Evolutionary conservation across 2,113 vertebrate species (phyloP).

Genomic region (Ceyx cyanopectus): DNA sequence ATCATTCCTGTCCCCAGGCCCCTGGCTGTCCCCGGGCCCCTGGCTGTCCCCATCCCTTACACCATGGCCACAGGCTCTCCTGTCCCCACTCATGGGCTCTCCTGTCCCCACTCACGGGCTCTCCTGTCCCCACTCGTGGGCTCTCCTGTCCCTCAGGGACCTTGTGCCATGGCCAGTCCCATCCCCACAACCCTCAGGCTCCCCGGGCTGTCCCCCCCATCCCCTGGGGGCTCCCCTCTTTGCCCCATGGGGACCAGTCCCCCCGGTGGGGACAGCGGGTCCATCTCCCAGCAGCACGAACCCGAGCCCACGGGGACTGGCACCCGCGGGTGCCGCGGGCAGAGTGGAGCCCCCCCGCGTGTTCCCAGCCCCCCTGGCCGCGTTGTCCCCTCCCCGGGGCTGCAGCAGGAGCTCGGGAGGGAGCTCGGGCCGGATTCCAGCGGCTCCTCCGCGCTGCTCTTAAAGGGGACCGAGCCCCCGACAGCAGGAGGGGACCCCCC

Average conservation of each 20-base stretch:
- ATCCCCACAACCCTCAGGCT: neutral
- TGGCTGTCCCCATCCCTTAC: neutral
- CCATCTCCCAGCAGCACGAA: neutral
- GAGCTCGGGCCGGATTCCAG: conserved; percentile 32
- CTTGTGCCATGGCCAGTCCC: neutral
- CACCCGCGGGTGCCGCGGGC: neutral
- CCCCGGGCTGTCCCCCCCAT: too few species aligned
- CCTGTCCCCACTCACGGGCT: too few species aligned
- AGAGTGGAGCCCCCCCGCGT: too few species aligned
- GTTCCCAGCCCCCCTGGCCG: neutral
- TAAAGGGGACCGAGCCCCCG: conserved; percentile 27
- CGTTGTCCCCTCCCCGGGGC: neutral
- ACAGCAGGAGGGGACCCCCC: neutral
- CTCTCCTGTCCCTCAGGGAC: neutral
- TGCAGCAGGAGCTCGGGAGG: conserved; percentile 20
- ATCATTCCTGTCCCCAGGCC: neutral
- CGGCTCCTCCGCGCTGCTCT: neutral
- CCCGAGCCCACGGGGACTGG: neutral
- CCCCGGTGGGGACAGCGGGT: neutral
- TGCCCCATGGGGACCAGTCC: neutral
- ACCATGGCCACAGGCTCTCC: neutral
- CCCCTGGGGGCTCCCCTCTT: neutral
- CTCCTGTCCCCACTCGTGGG: neutral
- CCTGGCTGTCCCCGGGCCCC: neutral
- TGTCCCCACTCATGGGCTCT: neutral